Conservation (phyloP, 2,888 invertebrate species). For the Tubulanus polymorphus region DNA sequence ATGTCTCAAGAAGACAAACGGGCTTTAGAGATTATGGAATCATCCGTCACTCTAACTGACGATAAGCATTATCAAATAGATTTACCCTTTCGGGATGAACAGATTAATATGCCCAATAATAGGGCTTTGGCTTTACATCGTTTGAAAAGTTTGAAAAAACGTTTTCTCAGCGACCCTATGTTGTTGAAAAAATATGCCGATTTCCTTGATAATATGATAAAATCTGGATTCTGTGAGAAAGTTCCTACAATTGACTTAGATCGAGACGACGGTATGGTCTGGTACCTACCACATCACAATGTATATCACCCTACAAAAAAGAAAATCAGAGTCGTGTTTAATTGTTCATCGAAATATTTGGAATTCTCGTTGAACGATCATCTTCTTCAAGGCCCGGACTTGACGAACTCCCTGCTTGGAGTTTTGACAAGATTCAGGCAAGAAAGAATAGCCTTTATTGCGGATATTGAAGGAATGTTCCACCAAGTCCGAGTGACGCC, state of each 20-base stretch:
- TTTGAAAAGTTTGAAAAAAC: neutral
- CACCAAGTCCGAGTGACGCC: slow-evolving; percentile 19
- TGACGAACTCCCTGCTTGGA: slow-evolving; percentile 19
- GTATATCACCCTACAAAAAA: neutral
- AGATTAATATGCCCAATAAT: slow-evolving; percentile 2
- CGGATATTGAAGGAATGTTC: slow-evolving; percentile 25
- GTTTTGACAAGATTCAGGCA: slow-evolving; percentile 20
- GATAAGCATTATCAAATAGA: slow-evolving; percentile 3
- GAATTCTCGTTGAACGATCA: neutral
- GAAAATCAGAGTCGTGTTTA: slow-evolving; percentile 14
- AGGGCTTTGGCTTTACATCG: neutral
- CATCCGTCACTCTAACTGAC: neutral
- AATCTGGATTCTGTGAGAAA: neutral
- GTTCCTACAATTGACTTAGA: neutral
- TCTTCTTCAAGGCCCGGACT: neutral
- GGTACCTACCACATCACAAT: slow-evolving; percentile 5
- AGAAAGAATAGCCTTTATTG: slow-evolving; percentile 15
- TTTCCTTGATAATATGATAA: slow-evolving; percentile 4
- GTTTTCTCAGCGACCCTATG: neutral
- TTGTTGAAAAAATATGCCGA: neutral
- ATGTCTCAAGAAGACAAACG: neutral
- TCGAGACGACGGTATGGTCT: neutral
- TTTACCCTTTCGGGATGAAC: neutral
- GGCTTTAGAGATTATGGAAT: neutral
- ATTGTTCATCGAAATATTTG: slow-evolving; percentile 9